Evolutionary conservation across 2,797 vertebrate genomes (phyloP).

Genomic region (Rhinella marina): DNA sequence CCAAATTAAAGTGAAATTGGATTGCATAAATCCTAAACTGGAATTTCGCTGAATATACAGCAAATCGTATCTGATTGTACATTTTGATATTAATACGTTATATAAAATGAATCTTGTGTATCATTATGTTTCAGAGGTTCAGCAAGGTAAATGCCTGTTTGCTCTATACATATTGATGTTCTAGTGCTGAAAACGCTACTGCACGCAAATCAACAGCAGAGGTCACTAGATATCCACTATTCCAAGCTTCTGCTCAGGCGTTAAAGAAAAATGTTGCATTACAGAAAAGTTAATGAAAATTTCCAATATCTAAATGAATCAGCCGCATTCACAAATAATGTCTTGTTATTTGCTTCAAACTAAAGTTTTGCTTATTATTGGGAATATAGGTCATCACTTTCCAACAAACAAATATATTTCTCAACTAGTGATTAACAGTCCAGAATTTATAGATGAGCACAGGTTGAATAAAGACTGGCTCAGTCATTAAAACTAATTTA

Average conservation of each 20-base stretch:
- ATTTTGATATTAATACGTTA: slow-evolving; percentile 36
- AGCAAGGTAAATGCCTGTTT: slow-evolving; percentile 18
- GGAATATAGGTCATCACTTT: slow-evolving; percentile 25
- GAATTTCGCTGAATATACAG: slow-evolving; percentile 30
- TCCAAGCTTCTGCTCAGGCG: not conserved
- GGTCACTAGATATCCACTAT: slow-evolving; percentile 50
- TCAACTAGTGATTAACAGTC: slow-evolving; percentile 29
- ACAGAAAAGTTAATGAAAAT: not conserved
- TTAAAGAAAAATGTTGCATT: slow-evolving; percentile 15
- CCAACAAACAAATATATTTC: slow-evolving; percentile 39
- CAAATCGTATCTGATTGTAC: slow-evolving; percentile 41
- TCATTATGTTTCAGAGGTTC: slow-evolving; percentile 20
- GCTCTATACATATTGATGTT: not conserved
- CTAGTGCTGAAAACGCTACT: not conserved
- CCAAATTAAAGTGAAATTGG: slow-evolving; percentile 48
- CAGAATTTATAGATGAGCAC: slow-evolving; percentile 42
- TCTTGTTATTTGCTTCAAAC: slow-evolving; percentile 22
- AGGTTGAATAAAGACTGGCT: slow-evolving; percentile 25
- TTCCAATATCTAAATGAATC: slow-evolving; percentile 34
- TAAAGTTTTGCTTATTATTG: slow-evolving; percentile 37
- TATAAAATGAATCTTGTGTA: slow-evolving; percentile 25
- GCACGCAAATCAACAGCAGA: slow-evolving; percentile 32
- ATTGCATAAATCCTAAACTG: slow-evolving; percentile 43
- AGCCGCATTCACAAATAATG: slow-evolving; percentile 9
- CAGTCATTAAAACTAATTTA: slow-evolving; percentile 12